Conservation (phyloP, 1,140 invertebrate species). For the Pentalonia nigronervosa region DNA sequence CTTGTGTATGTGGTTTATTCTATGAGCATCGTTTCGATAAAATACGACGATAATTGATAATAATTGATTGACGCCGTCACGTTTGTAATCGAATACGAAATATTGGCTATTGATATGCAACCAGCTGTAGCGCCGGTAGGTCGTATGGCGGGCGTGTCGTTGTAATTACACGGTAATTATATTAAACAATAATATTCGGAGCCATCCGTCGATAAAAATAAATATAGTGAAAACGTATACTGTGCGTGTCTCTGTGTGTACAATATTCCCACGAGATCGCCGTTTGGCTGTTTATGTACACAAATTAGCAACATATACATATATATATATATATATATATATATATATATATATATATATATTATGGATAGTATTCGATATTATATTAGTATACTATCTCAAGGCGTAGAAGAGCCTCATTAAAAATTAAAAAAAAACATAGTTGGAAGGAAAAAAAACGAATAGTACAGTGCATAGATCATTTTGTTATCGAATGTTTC, state of each 20-base stretch:
- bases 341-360: too few relatives aligned
- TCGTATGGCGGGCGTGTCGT: neutral
- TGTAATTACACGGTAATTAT: conserved; percentile 35
- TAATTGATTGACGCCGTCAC: conserved; percentile 34
- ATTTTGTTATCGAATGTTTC: conserved; percentile 44
- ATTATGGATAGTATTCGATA: neutral
- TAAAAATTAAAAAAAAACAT: conserved; percentile 20
- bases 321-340: too few relatives aligned
- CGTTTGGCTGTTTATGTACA: neutral
- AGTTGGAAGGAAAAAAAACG: neutral
- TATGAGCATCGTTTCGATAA: neutral
- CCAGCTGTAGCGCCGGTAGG: too few relatives aligned
- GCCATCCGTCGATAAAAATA: neutral
- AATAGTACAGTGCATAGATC: neutral
- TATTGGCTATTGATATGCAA: neutral
- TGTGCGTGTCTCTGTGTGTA: neutral
- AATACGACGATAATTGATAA: conserved; percentile 13
- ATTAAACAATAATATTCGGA: conserved; percentile 21
- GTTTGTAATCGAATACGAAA: neutral
- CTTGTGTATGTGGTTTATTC: neutral
- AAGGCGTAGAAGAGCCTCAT: conserved; percentile 26
- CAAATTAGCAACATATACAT: neutral
- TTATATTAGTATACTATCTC: neutral
- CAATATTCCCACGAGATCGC: conserved; percentile 26
- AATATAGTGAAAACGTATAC: neutral